Base-by-base conservation (phyloP, 2,797 vertebrate genomes). In the Lutjanus campechanus region DNA sequence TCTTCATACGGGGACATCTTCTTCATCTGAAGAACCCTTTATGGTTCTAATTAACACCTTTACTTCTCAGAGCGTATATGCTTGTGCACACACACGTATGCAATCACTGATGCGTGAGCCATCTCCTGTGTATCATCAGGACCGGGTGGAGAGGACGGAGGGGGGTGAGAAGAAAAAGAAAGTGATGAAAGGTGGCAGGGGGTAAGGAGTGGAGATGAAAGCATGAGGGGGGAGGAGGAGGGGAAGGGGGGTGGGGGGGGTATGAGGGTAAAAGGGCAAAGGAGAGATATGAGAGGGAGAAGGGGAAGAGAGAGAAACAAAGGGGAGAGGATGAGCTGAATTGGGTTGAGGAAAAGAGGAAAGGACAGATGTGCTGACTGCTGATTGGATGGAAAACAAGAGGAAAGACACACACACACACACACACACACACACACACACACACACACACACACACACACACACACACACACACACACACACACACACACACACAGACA, bases 341-440 rank as follows among this genome's bases (percentile, higher is more conserved):
- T 25, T 82, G 74, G 86, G 88, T 81, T 86, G 89, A 87, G 85
- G 87, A 41, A 82, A 78, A 84, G 82, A 79, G 69, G 81, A 75
- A 85, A 86, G 86, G 92, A 91, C 89, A 92, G 89, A 92, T 92
- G 88, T 88, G 90, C 89, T 84, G 87, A 91, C 84, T 92, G 90
- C 88, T 90, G 91, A 92, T 90, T 92, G 91, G 92, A 88, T 70
- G 73, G 85, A 91, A 87, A 91, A 88, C 76, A 90, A 82, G 82
- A 80, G 73, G 29, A 36, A 36, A 36, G 29, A 36, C 29, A 36
- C 29, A 36, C 29, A 36, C 29, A 36, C 3, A 36, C 29, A 36
- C 29, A 36, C 29, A 36, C 29, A 36, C 29, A 36, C 29, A 36
- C 29, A 36, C 29, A 36, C 29, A 36, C 29, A 62, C 73, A 56